Evolutionary conservation across 2,888 invertebrate species (phyloP).

Genomic region (Galerucella pusilla): DNA sequence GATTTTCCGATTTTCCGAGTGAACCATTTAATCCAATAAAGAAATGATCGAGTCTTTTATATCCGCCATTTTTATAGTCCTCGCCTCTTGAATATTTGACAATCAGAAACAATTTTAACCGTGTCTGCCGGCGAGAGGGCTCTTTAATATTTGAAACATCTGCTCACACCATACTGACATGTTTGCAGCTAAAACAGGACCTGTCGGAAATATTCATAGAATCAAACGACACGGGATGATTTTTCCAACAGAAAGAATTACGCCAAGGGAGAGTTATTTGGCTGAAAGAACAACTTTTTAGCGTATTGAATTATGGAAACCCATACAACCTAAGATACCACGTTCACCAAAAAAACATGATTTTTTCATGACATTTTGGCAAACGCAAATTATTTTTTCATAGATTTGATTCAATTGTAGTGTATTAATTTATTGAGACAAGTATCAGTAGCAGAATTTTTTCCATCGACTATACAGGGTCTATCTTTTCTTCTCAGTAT

Average conservation of each 20-base stretch:
- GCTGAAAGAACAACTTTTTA: background rate
- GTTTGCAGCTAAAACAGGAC: background rate
- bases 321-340: no score
- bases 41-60: background rate
- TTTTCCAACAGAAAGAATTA: background rate
- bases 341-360: no score
- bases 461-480: no score
- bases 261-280: background rate
- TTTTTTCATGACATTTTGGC: no score
- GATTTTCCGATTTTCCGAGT: background rate
- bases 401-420: no score
- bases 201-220: background rate
- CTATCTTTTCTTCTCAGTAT: no score
- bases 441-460: no score
- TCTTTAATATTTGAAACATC: constrained; percentile 1
- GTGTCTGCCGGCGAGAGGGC: background rate
- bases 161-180: background rate
- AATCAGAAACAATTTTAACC: background rate
- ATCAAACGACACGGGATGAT: background rate
- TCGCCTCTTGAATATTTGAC: background rate
- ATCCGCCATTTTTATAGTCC: background rate
- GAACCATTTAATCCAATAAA: background rate
- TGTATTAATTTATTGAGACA: no score
- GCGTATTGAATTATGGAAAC: background rate
- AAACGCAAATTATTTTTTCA: no score